phyloP scores from a whole-genome alignment of 2,113 vertebrate species.

The Progne subis region DNA sequence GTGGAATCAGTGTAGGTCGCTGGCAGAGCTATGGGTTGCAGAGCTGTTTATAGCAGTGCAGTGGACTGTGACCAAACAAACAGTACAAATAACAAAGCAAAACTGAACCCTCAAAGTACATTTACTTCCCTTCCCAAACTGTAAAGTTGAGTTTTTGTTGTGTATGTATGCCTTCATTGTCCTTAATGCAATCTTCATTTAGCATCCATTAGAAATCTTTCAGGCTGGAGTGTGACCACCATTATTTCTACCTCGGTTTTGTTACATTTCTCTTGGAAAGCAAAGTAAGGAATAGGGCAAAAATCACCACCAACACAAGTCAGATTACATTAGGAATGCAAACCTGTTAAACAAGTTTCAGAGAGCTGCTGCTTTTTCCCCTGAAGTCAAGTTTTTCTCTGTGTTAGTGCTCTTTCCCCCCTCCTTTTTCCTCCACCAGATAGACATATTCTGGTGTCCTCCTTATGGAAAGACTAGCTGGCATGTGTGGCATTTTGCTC shows the following conservation, averaged over 20 bases:
- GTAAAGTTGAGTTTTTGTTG: slow-evolving; percentile 41
- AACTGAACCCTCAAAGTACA: slow-evolving; percentile 50
- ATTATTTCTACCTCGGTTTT: slow-evolving; percentile 95
- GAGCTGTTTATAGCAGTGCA: slow-evolving; percentile 65
- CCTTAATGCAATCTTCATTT: slow-evolving; percentile 68
- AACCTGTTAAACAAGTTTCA: slow-evolving; percentile 72
- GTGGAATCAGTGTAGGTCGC: slow-evolving; percentile 66
- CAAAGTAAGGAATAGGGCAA: slow-evolving; percentile 73
- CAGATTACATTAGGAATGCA: slow-evolving; percentile 67
- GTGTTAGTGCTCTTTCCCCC: slow-evolving; percentile 3
- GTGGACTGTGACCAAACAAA: slow-evolving; percentile 69
- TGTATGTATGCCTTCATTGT: slow-evolving; percentile 31
- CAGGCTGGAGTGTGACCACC: slow-evolving; percentile 77
- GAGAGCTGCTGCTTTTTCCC: slow-evolving; percentile 68
- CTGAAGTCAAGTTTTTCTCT: slow-evolving; percentile 52
- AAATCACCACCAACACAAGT: slow-evolving; percentile 1
- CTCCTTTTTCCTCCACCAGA: neutral
- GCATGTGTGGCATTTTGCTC: slow-evolving; percentile 66
- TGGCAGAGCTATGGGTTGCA: slow-evolving; percentile 69
- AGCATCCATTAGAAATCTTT: slow-evolving; percentile 68
- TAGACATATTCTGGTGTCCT: slow-evolving; percentile 7
- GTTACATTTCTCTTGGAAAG: slow-evolving; percentile 83
- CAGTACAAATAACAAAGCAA: slow-evolving; percentile 62
- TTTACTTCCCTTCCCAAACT: slow-evolving; percentile 40
- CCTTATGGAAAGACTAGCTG: slow-evolving; percentile 57